Conservation (phyloP, 2,113 vertebrate species). For the Campylomormyrus tamandua region DNA sequence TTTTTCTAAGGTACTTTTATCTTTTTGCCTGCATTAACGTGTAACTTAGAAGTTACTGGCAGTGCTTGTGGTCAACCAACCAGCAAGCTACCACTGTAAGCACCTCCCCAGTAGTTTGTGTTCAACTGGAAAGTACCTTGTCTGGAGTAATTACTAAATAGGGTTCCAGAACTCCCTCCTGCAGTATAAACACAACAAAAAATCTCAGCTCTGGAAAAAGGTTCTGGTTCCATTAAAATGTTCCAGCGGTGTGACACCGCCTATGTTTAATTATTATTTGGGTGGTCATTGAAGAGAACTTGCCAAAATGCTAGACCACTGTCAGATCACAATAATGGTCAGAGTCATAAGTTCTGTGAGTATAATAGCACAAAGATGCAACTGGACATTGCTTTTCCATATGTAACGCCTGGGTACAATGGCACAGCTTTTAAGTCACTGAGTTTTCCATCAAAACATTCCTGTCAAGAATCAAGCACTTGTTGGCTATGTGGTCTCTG, state of each 20-base stretch:
- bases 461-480: neutral
- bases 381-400: slow-evolving; percentile 12
- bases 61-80: neutral
- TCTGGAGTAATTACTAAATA: neutral
- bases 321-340: neutral
- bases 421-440: neutral
- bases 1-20: neutral
- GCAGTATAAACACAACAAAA: neutral
- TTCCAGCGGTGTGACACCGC: neutral
- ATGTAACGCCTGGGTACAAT: slow-evolving; percentile 1
- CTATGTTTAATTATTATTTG: slow-evolving; percentile 10
- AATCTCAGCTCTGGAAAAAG: neutral
- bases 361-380: slow-evolving; percentile 8
- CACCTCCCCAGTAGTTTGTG: neutral
- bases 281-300: neutral
- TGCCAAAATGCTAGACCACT: neutral
- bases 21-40: neutral
- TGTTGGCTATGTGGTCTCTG: neutral
- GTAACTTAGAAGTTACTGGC: neutral
- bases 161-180: neutral
- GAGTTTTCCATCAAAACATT: neutral
- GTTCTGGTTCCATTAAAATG: neutral
- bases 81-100: neutral
- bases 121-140: neutral
- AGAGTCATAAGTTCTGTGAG: neutral